Evolutionary conservation across 2,888 invertebrate species (phyloP), one percentile per base, ranked within the genome.

Genomic region (Drosophila eohydei): DNA sequence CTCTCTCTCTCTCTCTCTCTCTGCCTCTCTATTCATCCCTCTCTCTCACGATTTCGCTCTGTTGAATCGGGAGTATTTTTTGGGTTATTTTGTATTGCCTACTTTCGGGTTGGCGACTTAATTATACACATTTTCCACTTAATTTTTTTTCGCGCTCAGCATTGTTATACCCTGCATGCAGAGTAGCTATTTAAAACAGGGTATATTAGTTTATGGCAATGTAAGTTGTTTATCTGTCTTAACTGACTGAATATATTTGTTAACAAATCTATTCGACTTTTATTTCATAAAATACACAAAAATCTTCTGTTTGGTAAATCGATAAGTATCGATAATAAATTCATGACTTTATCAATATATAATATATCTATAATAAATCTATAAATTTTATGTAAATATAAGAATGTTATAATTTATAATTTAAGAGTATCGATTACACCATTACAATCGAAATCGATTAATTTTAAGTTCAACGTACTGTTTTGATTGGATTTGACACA

Each of bases 91-190:
- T 74, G 66, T 55, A 57, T 73, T 77, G 81, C 73, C 86, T 86
- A 86, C 86, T 83, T 81, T 75, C 40, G 58, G 71, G 75, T 72
- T 69, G 77, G 72, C 75, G 71, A 88, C 88, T 85, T 85, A 83
- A 85, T 85, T 86, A 88, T 86, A 75, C 70, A 69, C 71, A 88
- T 80, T 86, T 88, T 70, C 76, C 84, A 76, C 71, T 71, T 74
- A 65, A 73, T 78, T 70, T 85, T 81, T 84, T 83, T 30, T 48
- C 51, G 56, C n/a, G 21, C 40, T 12, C 58, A 44, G 46, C 41
- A 48, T 38, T 58, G 58, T 40, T 30, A 14, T 40, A 16, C 30
- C 58, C 38, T 58, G 9, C 21, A 40, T 9, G 9, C 3, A 28
- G 9, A 30, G 16, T 1, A 21, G 4, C 1, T 7, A 5, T 32